Conservation (phyloP, 1,140 invertebrate genomes). For the Neomicropteryx cornuta region DNA sequence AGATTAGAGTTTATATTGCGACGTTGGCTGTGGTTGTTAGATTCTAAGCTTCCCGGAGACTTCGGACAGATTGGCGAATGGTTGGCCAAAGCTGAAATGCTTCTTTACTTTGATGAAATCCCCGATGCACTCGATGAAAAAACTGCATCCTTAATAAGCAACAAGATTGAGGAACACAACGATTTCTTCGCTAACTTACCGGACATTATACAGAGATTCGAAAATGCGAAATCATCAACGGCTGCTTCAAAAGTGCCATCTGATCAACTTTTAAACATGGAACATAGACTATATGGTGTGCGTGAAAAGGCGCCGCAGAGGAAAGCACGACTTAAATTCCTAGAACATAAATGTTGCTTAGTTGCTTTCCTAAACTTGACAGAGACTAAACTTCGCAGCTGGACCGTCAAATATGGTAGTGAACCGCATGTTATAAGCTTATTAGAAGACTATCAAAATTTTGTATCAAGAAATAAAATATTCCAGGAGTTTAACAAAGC, state of each 20-base stretch:
- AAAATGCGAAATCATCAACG: constrained; percentile 48
- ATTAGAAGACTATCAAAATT: constrained; percentile 82
- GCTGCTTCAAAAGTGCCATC: constrained; percentile 52
- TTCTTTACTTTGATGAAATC: constrained; percentile 73
- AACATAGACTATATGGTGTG: constrained; percentile 58
- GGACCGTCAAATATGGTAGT: constrained; percentile 81
- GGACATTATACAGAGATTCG: constrained; percentile 63
- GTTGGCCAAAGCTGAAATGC: constrained; percentile 74
- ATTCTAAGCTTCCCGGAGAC: constrained; percentile 71
- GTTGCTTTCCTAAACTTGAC: constrained; percentile 82
- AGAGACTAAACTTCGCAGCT: constrained; percentile 77
- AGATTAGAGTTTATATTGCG: constrained; percentile 65
- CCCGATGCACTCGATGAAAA: constrained; percentile 73
- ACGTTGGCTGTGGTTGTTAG: constrained; percentile 76
- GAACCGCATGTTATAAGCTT: constrained; percentile 74
- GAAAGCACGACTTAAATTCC: constrained; percentile 72
- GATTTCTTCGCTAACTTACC: constrained; percentile 78
- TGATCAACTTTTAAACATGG: constrained; percentile 73
- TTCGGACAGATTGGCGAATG: constrained; percentile 80
- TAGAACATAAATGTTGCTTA: constrained; percentile 87
- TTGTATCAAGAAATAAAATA: constrained; percentile 82
- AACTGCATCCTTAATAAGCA: constrained; percentile 74
- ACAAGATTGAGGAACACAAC: constrained; percentile 82
- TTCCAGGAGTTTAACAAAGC: constrained; percentile 92
- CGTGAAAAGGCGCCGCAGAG: constrained; percentile 61